phyloP scores from a whole-genome alignment of 2,797 vertebrate genomes.

The Siniperca obscura region DNA sequence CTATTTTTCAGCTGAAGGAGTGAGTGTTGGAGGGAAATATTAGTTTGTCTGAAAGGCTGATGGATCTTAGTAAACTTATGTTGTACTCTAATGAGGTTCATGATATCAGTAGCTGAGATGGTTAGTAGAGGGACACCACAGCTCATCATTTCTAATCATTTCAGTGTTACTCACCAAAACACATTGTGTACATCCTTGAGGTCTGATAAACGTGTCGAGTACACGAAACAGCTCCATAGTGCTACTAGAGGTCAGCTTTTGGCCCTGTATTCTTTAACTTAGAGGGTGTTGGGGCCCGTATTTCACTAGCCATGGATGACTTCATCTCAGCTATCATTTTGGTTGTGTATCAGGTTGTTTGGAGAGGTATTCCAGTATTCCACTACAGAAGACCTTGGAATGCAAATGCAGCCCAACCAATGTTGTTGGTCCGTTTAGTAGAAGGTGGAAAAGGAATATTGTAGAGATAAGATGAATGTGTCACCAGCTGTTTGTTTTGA shows the following conservation, averaged over 20 bases:
- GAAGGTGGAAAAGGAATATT: not conserved
- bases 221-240: not conserved
- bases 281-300: not conserved
- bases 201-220: too few relatives aligned
- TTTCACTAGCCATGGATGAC: not conserved
- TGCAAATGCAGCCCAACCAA: not conserved
- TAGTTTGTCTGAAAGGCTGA: too few relatives aligned
- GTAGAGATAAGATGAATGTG: not conserved
- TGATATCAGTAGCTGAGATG: too few relatives aligned
- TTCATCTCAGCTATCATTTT: constrained; percentile 2
- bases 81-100: too few relatives aligned
- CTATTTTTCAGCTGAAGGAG: too few relatives aligned
- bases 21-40: too few relatives aligned
- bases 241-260: not conserved
- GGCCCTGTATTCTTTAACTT: not conserved
- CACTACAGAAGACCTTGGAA: not conserved
- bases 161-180: too few relatives aligned
- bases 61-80: too few relatives aligned
- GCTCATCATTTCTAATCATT: too few relatives aligned
- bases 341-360: not conserved
- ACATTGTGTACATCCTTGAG: too few relatives aligned
- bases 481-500: constrained; percentile 37
- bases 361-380: not conserved
- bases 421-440: not conserved
- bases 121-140: too few relatives aligned